Evolutionary conservation across 2,113 vertebrate genomes (phyloP).

Genomic region (Ancistrus triradiatus): DNA sequence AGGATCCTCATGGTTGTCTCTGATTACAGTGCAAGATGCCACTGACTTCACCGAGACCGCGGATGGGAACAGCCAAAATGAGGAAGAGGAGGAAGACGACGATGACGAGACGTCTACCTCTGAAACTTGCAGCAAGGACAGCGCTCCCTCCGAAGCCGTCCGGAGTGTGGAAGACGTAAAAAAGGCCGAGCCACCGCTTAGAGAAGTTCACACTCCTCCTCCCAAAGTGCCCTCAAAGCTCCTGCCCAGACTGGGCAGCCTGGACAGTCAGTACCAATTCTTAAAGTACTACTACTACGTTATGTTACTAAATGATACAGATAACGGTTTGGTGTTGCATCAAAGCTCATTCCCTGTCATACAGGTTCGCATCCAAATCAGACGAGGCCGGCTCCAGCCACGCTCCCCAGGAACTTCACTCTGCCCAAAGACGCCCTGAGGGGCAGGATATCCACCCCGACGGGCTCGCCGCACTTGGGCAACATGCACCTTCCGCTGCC

Average conservation of each 20-base stretch:
- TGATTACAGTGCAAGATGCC: constrained; percentile 56
- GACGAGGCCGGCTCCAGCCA: constrained; percentile 74
- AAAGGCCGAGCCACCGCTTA: constrained; percentile 35
- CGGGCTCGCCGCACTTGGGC: constrained; percentile 83
- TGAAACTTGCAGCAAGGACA: constrained; percentile 39
- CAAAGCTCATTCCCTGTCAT: neutral
- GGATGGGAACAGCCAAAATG: constrained; percentile 52
- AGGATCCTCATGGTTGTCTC: neutral
- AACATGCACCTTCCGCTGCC: constrained; percentile 80
- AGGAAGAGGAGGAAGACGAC: constrained; percentile 50
- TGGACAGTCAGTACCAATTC: constrained; percentile 60
- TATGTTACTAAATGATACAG: too few species aligned
- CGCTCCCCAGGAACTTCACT: constrained; percentile 72
- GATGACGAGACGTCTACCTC: constrained; percentile 40
- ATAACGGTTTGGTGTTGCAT: neutral
- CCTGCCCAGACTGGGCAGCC: constrained; percentile 66
- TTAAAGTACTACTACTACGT: too few species aligned
- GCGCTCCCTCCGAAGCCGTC: constrained; percentile 28
- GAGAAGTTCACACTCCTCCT: constrained; percentile 60
- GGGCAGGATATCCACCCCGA: constrained; percentile 83
- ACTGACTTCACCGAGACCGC: constrained; percentile 54
- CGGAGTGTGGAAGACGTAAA: constrained; percentile 49
- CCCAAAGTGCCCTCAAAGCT: constrained; percentile 61
- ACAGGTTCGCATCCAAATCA: constrained; percentile 61
- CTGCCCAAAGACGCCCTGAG: constrained; percentile 72